Conservation (phyloP, 2,113 vertebrate genomes). For the Paralichthys olivaceus region DNA sequence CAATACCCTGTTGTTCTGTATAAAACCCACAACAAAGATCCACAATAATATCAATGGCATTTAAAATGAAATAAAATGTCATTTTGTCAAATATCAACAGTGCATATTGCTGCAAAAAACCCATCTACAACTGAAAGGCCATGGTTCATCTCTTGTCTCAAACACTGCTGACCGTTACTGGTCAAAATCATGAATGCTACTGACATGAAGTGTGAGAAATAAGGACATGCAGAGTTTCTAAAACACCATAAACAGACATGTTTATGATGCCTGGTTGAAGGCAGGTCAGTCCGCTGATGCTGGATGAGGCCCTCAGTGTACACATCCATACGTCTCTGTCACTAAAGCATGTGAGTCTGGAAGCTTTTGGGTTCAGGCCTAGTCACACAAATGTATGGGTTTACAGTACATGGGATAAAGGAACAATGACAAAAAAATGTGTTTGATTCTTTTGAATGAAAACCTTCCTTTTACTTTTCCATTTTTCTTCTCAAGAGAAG, state of each 20-base stretch:
- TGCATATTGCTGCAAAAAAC: no score
- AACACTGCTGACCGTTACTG: constrained; percentile 56
- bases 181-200: constrained; percentile 31
- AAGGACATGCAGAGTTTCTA: constrained; percentile 2
- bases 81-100: neutral
- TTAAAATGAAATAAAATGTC: no score
- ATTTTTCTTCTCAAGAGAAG: neutral
- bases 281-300: constrained; percentile 50
- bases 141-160: neutral
- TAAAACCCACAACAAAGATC: no score
- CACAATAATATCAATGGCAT: no score
- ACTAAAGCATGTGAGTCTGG: constrained; percentile 51
- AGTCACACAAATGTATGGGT: neutral
- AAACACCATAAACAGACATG: constrained; percentile 62
- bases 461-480: no score
- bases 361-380: neutral
- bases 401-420: neutral
- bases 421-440: neutral
- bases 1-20: no score
- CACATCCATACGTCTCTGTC: constrained; percentile 66
- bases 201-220: neutral
- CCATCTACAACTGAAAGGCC: neutral
- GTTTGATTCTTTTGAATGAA: neutral
- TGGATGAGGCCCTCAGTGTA: constrained; percentile 39
- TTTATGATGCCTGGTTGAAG: constrained; percentile 42